phyloP scores from a whole-genome alignment of 2,888 invertebrate genomes.

The Megamerina dolium region DNA sequence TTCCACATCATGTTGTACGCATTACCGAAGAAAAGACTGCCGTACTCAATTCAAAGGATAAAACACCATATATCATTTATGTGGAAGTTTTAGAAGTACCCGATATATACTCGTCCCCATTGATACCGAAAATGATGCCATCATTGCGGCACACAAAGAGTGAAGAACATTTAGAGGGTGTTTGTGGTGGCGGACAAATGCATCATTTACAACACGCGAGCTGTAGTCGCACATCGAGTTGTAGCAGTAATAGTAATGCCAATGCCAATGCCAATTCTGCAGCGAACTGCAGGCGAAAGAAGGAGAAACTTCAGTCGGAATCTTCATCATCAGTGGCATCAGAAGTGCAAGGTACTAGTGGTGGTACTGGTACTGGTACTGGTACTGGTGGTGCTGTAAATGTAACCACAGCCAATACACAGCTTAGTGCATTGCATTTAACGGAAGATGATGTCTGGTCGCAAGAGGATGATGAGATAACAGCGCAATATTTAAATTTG shows the following conservation, averaged over 20 bases:
- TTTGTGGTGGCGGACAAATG: constrained; percentile 29
- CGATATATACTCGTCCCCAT: constrained; percentile 73
- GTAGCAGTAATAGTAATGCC: constrained; percentile 29
- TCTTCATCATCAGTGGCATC: constrained; percentile 14
- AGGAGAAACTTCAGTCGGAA: constrained; percentile 24
- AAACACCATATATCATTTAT: constrained; percentile 95
- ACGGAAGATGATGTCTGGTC: constrained; percentile 72
- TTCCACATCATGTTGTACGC: constrained; percentile 88
- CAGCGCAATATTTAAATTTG: constrained; percentile 65
- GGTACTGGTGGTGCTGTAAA: constrained; percentile 13
- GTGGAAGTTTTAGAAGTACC: constrained; percentile 90
- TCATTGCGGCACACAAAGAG: constrained; percentile 87
- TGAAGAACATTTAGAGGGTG: constrained; percentile 74
- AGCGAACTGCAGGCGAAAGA: constrained; percentile 30
- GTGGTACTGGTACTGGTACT: constrained; percentile 14
- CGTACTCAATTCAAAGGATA: constrained; percentile 89
- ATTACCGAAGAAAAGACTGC: constrained; percentile 97
- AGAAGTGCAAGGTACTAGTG: constrained; percentile 10
- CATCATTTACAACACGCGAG: constrained; percentile 24
- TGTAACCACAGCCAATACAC: constrained; percentile 9
- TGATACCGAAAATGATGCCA: constrained; percentile 84
- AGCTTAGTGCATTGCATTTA: constrained; percentile 52
- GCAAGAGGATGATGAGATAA: constrained; percentile 92
- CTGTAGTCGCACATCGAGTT: constrained; percentile 39
- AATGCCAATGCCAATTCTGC: constrained; percentile 11